Evolutionary conservation across 2,113 vertebrate species (phyloP), one percentile per base, ranked within the genome.

Genomic region (Corvus hawaiiensis): DNA sequence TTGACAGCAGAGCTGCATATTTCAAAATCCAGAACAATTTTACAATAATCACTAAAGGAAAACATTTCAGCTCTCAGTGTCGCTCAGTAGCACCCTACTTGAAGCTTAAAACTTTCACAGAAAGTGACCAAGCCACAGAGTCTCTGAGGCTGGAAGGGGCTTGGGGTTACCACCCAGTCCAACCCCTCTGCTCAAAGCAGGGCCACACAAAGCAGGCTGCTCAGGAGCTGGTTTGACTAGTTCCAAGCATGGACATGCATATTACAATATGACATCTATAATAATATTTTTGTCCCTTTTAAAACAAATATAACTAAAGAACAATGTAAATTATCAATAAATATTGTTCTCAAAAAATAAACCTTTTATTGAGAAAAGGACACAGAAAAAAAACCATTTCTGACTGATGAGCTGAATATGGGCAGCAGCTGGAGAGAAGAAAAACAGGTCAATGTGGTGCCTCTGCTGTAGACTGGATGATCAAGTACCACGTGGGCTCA

Each of bases 401-500:
- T 87, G 39, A n/a, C 44, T 69, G 44, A 33, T 49, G n/a, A 58
- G 24, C 3, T 72, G 58, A 67, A 58, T 16, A 14, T 2, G 16
- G 63, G 24, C 49, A 90, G 44, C 33, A 92, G 63, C 39, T 7
- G 26, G 18, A 59, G 39, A 64, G 35, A 62, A 87, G 17, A 4
- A 2, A 24, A 24, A 35, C 5, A 41, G 16, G 20, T 61, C 1
- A 0, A 35, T 5, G 11, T 7, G 56, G 33, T 37, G 14, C 35
- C 8, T 54, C 32, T 21, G 56, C 41, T 52, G 41, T 18, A 8
- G 1, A 15, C 1, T 4, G 10, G 20, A 10, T n/a, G 23, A 51
- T 1, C 0, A 0, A 71, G 30, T 6, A 1, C 6, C 46, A 30
- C 3, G 0, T 2, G 1, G 28, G 67, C 30, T 33, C 67, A 67